A percentile compares a stretch with the other conserved stretches of the same genome.
Evolutionary conservation across 2,888 invertebrate species (phyloP).

Genomic region (Pogonocherus hispidulus): DNA sequence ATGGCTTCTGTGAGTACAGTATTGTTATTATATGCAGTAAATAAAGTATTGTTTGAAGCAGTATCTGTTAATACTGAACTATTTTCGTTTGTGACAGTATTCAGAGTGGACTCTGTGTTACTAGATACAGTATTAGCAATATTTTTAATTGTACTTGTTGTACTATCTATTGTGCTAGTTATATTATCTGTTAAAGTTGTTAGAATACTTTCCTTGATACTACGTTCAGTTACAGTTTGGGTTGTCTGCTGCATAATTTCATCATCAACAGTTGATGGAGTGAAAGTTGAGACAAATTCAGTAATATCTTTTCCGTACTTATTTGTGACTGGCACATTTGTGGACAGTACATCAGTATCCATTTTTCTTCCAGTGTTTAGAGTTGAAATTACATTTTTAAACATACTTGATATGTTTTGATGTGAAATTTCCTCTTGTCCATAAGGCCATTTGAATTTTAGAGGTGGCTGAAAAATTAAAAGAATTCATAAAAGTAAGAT

Average conservation of each 20-base stretch:
- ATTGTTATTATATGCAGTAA: not conserved
- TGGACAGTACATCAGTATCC: not conserved
- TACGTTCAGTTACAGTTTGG: not conserved
- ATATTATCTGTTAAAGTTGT: constrained; percentile 6
- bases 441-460: constrained; percentile 2
- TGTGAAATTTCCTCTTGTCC: not conserved
- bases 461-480: constrained; percentile 4
- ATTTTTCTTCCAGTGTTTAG: not conserved
- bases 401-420: not conserved
- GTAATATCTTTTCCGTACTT: not conserved
- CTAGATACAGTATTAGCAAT: constrained; percentile 3
- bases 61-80: constrained; percentile 8
- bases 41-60: not conserved
- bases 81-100: not conserved
- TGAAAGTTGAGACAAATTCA: not conserved
- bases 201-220: not conserved
- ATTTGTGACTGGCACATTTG: not conserved
- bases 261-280: not conserved
- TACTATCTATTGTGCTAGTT: not conserved
- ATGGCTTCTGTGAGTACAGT: not conserved
- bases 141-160: not conserved
- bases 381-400: constrained; percentile 5
- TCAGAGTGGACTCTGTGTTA: not conserved
- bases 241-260: not conserved
- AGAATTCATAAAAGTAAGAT: too few species aligned